Evolutionary conservation across 2,113 vertebrate genomes (phyloP).

Genomic region (Nannobrachium achirus): DNA sequence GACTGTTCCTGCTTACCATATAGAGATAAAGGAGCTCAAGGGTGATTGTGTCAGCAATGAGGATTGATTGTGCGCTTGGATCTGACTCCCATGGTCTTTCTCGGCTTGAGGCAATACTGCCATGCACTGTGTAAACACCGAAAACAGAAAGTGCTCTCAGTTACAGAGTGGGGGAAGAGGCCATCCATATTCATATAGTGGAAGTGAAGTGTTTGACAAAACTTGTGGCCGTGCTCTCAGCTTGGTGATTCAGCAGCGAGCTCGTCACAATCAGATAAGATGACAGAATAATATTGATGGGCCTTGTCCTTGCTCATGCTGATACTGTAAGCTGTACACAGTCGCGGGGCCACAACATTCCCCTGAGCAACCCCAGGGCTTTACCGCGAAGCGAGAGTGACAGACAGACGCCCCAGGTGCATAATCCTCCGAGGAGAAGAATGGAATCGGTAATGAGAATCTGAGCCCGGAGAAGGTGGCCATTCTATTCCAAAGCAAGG

Average conservation of each 20-base stretch:
- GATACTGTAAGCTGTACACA: constrained; percentile 59
- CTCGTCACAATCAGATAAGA: constrained; percentile 69
- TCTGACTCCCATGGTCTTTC: background rate
- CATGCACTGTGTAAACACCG: constrained; percentile 4
- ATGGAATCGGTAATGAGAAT: constrained; percentile 53
- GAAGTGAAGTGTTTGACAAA: constrained; percentile 45
- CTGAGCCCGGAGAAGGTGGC: constrained; percentile 30
- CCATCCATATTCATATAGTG: constrained; percentile 55
- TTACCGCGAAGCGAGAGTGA: constrained; percentile 50
- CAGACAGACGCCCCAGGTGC: constrained; percentile 48
- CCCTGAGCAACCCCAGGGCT: constrained; percentile 51
- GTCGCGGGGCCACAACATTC: constrained; percentile 36
- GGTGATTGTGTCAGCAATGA: constrained; percentile 2
- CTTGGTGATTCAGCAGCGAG: constrained; percentile 62
- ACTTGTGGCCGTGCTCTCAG: constrained; percentile 34
- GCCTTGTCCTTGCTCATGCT: constrained; percentile 64
- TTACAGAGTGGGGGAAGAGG: background rate
- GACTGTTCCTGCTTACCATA: background rate
- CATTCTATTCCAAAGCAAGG: constrained; percentile 42
- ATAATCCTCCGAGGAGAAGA: constrained; percentile 49
- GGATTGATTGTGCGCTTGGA: background rate
- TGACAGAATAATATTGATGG: constrained; percentile 74
- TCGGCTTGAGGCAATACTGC: background rate
- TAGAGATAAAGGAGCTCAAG: constrained; percentile 10
- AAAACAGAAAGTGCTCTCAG: constrained; percentile 36